These are phyloP conservation scores for Melanotaenia boesemani DNA, from an alignment of 2,797 vertebrate genomes.

Conservation along the genomic window DNA sequence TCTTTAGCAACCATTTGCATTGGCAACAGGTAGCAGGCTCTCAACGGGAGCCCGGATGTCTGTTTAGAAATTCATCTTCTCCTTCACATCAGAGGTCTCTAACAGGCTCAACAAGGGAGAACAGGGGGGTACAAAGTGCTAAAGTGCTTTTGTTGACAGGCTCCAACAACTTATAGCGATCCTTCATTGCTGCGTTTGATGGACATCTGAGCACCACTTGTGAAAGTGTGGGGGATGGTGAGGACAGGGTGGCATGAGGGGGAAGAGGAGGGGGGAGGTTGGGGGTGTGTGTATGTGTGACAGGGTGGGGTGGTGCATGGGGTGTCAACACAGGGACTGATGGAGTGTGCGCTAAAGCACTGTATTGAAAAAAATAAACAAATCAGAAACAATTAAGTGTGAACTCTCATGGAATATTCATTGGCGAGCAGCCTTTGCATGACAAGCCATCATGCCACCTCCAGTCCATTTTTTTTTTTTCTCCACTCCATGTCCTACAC, in stretches of 20 bases:
- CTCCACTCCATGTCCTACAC: slow-evolving; percentile 74
- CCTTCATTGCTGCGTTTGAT: slow-evolving; percentile 70
- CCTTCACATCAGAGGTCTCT: slow-evolving; percentile 70
- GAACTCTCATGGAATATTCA: slow-evolving; percentile 88
- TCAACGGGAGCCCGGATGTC: slow-evolving; percentile 40
- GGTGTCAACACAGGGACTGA: slow-evolving; percentile 72
- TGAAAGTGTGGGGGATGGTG: slow-evolving; percentile 70
- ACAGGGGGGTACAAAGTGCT: slow-evolving; percentile 35
- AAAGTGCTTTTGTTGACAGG: slow-evolving; percentile 72
- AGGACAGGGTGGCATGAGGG: slow-evolving; percentile 63
- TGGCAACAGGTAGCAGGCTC: slow-evolving; percentile 74
- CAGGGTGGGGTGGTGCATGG: slow-evolving; percentile 27
- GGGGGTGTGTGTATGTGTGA: neutral
- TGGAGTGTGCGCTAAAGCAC: slow-evolving; percentile 76
- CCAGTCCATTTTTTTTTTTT: slow-evolving; percentile 56
- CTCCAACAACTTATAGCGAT: slow-evolving; percentile 74
- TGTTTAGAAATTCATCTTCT: slow-evolving; percentile 62
- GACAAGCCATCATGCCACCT: slow-evolving; percentile 84
- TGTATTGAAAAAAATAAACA: slow-evolving; percentile 83
- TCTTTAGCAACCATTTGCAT: slow-evolving; percentile 68
- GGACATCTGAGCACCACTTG: slow-evolving; percentile 78
- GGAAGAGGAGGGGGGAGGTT: neutral
- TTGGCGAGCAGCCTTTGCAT: slow-evolving; percentile 79
- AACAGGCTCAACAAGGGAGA: slow-evolving; percentile 47
- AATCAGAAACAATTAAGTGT: slow-evolving; percentile 88